Percentiles rank a stretch among this genome's conserved stretches.
Conservation (phyloP, 1,140 invertebrate genomes). For the Choristoneura fumiferana region DNA sequence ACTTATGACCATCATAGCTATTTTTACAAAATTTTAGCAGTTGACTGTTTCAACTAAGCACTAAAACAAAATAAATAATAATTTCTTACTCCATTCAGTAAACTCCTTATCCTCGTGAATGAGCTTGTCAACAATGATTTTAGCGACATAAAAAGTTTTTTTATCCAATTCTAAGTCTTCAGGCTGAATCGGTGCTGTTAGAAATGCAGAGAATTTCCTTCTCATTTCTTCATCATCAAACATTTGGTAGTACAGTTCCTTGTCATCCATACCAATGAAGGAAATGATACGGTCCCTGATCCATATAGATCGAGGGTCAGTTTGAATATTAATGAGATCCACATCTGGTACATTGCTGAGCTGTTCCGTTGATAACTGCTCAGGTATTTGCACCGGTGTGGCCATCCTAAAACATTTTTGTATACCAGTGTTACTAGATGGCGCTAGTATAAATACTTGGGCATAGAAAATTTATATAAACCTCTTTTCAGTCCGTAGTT, state of each 20-base stretch:
- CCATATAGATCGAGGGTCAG: constrained; percentile 58
- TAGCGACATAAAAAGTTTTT: constrained; percentile 56
- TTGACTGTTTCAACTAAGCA: too few species aligned
- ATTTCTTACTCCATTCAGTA: constrained; percentile 71
- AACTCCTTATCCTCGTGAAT: constrained; percentile 72
- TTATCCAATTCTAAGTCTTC: constrained; percentile 56
- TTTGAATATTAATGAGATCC: constrained; percentile 37
- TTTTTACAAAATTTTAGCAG: too few species aligned
- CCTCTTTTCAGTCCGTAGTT: too few species aligned
- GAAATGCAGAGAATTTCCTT: constrained; percentile 42
- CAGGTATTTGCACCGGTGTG: too few species aligned
- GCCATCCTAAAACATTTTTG: too few species aligned
- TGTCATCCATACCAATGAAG: constrained; percentile 57
- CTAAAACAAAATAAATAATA: not conserved
- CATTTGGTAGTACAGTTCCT: constrained; percentile 65
- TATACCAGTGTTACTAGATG: too few species aligned
- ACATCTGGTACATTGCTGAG: constrained; percentile 27
- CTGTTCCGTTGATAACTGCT: too few species aligned
- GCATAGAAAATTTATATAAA: too few species aligned
- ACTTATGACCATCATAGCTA: too few species aligned
- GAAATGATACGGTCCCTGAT: constrained; percentile 55
- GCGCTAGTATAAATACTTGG: too few species aligned
- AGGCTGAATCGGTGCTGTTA: constrained; percentile 43
- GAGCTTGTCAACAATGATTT: constrained; percentile 67
- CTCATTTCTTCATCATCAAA: constrained; percentile 46